Conservation (phyloP, 1,140 invertebrate genomes). For the Coptotermes formosanus region DNA sequence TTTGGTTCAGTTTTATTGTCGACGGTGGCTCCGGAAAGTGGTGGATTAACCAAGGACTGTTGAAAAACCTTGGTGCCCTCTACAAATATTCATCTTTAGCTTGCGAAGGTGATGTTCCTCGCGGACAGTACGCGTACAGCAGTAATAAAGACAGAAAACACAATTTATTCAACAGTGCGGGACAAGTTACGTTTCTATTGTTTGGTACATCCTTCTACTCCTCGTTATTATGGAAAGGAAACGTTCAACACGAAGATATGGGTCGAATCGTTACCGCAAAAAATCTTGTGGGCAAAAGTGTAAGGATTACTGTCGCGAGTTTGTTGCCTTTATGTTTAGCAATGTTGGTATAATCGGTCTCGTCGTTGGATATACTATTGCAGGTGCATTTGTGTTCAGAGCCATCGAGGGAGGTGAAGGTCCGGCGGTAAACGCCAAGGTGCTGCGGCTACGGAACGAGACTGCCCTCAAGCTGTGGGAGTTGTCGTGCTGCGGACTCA, state of each 20-base stretch:
- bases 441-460: conserved; percentile 46
- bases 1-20: neutral
- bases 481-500: conserved; percentile 53
- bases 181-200: neutral
- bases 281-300: conserved; percentile 64
- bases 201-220: neutral
- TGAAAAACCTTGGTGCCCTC: neutral
- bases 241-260: conserved; percentile 17
- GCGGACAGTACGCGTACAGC: neutral
- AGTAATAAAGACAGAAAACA: neutral
- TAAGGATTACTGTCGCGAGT: conserved; percentile 73
- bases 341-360: conserved; percentile 90
- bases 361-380: conserved; percentile 89
- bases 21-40: neutral
- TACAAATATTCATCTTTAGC: neutral
- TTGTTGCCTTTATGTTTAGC: conserved; percentile 91
- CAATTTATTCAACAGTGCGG: neutral
- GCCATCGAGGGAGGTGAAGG: neutral
- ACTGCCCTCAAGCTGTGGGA: conserved; percentile 62
- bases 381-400: conserved; percentile 68
- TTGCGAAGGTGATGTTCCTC: neutral
- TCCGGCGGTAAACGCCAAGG: neutral
- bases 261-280: conserved; percentile 18
- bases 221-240: conserved; percentile 28
- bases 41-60: neutral